These are phyloP conservation scores for Acronicta alni DNA, from an alignment of 2,888 invertebrate species.

Conservation along the genomic window DNA sequence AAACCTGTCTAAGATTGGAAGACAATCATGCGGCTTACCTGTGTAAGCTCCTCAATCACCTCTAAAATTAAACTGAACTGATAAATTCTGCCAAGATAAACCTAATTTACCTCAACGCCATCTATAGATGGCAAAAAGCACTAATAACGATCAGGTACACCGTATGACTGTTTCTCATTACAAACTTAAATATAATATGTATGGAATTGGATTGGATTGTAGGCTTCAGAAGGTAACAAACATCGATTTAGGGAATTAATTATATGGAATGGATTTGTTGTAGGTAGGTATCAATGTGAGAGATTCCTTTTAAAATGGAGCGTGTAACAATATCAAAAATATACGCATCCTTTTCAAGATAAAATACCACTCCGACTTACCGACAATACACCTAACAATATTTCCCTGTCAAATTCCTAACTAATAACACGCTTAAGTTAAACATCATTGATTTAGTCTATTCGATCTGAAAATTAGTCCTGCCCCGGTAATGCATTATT, in stretches of 20 bases:
- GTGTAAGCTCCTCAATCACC: conserved; percentile 45
- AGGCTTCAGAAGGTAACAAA: conserved; percentile 26
- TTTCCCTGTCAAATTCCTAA: no score
- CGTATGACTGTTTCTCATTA: conserved; percentile 56
- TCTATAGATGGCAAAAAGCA: conserved; percentile 32
- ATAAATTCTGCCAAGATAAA: conserved; percentile 44
- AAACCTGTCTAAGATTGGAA: conserved; percentile 33
- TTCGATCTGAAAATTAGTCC: no score
- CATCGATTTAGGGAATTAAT: conserved; percentile 43
- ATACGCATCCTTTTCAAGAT: no score
- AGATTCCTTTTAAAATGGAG: conserved; percentile 36
- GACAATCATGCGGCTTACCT: conserved; percentile 55
- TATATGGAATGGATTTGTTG: conserved; percentile 46
- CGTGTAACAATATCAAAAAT: conserved; percentile 1
- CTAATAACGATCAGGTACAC: conserved; percentile 44
- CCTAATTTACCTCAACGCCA: conserved; percentile 48
- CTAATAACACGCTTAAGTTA: no score
- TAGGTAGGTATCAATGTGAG: conserved; percentile 57
- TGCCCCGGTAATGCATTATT: no score
- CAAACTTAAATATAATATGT: not conserved
- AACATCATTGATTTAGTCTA: no score
- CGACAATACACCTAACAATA: no score
- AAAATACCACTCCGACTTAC: no score
- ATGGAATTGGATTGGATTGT: conserved; percentile 43
- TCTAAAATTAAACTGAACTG: conserved; percentile 48